These are phyloP conservation scores for Acanthacorydalis orientalis DNA, from an alignment of 2,888 invertebrate genomes.

Conservation along the genomic window DNA sequence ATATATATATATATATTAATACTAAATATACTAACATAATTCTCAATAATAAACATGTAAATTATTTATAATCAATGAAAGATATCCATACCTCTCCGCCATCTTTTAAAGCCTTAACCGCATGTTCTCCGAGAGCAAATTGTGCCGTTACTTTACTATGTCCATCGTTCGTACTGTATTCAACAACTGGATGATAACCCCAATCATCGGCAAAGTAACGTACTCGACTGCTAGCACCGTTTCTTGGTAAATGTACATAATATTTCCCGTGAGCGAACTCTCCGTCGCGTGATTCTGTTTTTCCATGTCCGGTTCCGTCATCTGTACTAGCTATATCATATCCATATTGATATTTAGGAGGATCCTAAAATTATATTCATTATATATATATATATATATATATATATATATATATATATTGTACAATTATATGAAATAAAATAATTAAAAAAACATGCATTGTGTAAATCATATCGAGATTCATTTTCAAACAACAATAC, in stretches of 20 bases:
- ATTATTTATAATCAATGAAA: not conserved
- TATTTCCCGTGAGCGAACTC: slow-evolving; percentile 27
- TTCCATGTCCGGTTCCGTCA: slow-evolving; percentile 20
- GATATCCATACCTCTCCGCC: slow-evolving; percentile 15
- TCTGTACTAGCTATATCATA: slow-evolving; percentile 22
- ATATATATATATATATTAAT: too few relatives aligned
- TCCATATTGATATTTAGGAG: slow-evolving; percentile 34
- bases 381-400: not conserved
- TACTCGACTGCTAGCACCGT: slow-evolving; percentile 28
- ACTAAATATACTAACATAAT: too few relatives aligned
- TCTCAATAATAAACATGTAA: not conserved
- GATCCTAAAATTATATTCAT: slow-evolving; percentile 19
- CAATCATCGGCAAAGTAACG: slow-evolving; percentile 43
- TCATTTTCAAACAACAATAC: too few relatives aligned
- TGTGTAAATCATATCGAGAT: too few relatives aligned
- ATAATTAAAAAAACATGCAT: not conserved
- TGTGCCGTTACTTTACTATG: slow-evolving; percentile 31
- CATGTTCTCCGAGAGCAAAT: slow-evolving; percentile 38
- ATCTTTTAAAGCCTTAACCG: slow-evolving; percentile 28
- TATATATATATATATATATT: not conserved
- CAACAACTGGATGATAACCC: slow-evolving; percentile 46
- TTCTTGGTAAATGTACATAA: slow-evolving; percentile 17
- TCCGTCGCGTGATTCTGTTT: slow-evolving; percentile 27
- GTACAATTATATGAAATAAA: not conserved
- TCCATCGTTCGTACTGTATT: slow-evolving; percentile 32